Conservation (phyloP, 2,113 vertebrate genomes). For the Cheirogaleus medius region DNA sequence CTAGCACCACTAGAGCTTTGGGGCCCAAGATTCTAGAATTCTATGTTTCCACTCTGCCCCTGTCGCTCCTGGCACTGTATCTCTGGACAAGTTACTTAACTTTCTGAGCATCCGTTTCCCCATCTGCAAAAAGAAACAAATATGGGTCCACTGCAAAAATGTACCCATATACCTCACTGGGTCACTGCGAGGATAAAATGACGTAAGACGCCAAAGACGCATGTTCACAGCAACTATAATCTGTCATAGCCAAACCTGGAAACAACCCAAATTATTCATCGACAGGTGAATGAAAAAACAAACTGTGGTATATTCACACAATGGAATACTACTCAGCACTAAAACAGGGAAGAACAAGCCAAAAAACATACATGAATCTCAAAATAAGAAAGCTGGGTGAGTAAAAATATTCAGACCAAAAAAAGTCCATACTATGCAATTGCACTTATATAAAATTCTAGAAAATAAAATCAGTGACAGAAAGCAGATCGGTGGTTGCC, state of each 20-base stretch:
- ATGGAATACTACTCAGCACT: not conserved
- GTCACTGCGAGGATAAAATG: not conserved
- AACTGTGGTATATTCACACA: too few species aligned
- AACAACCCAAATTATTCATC: not conserved
- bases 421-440: too few species aligned
- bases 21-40: not conserved
- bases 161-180: not conserved
- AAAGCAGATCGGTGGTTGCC: not conserved
- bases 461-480: not conserved
- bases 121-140: not conserved
- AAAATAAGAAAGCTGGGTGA: not conserved
- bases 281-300: not conserved
- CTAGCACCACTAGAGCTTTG: not conserved
- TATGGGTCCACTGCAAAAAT: too few species aligned
- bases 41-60: not conserved
- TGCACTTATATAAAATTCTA: not conserved
- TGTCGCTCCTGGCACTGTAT: not conserved
- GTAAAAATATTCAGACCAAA: not conserved
- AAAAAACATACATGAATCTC: not conserved
- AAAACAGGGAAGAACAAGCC: not conserved
- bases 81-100: not conserved
- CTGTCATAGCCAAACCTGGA: not conserved
- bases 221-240: not conserved
- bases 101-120: not conserved
- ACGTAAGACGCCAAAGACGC: not conserved